Evolutionary conservation across 2,797 vertebrate genomes (phyloP).

Genomic region (Tangara arthus): DNA sequence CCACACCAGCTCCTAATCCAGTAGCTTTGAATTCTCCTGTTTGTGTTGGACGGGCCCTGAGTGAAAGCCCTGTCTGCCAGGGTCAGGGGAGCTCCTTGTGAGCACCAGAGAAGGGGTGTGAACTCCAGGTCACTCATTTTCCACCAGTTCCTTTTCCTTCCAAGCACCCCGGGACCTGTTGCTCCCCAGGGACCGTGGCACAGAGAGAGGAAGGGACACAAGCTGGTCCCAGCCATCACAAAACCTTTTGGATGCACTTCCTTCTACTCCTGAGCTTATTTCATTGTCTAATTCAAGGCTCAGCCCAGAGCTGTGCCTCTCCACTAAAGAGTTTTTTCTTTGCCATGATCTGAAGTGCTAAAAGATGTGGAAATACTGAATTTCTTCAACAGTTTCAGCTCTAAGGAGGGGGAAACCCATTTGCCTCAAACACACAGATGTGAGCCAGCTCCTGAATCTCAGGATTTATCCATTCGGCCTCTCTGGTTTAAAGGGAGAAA

Average conservation of each 20-base stretch:
- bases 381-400: not conserved
- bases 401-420: not conserved
- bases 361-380: not conserved
- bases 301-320: not conserved
- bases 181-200: rapidly evolving
- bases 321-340: rapidly evolving
- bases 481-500: not conserved
- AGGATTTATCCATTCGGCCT: not conserved
- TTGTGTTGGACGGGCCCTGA: not conserved
- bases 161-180: rapidly evolving
- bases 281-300: not conserved
- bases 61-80: not conserved
- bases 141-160: not conserved
- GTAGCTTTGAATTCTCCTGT: slow-evolving; percentile 59
- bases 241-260: not conserved
- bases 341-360: not conserved
- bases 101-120: not conserved
- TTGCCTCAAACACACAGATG: not conserved
- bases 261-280: not conserved
- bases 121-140: slow-evolving; percentile 19
- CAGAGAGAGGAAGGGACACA: not conserved
- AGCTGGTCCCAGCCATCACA: rapidly evolving
- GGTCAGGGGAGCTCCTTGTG: slow-evolving; percentile 17
- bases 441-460: not conserved
- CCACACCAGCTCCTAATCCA: slow-evolving; percentile 41